phyloP scores from a whole-genome alignment of 2,888 invertebrate species.

The Pterostichus niger region DNA sequence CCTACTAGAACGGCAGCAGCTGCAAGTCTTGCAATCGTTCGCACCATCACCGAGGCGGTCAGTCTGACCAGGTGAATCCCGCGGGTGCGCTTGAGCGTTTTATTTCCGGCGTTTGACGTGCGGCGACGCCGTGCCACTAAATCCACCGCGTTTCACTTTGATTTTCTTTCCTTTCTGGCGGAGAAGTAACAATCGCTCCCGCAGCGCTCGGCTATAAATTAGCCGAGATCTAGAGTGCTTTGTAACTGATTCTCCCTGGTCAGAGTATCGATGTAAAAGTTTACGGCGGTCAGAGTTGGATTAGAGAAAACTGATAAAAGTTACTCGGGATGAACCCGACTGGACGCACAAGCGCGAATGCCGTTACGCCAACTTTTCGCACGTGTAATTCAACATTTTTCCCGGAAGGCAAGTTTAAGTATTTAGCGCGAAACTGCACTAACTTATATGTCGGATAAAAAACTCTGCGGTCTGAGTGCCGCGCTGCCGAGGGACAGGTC shows the following conservation, averaged over 20 bases:
- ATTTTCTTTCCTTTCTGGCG: slow-evolving; percentile 50
- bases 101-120: slow-evolving; percentile 64
- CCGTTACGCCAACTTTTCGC: slow-evolving; percentile 24
- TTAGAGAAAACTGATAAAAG: slow-evolving; percentile 66
- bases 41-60: no score
- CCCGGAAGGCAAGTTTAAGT: slow-evolving; percentile 57
- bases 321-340: not conserved
- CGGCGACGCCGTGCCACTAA: slow-evolving; percentile 39
- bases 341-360: no score
- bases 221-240: slow-evolving; percentile 66
- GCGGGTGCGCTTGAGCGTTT: slow-evolving; percentile 44
- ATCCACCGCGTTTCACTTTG: slow-evolving; percentile 60
- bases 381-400: slow-evolving; percentile 61
- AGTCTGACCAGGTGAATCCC: slow-evolving; percentile 32
- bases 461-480: slow-evolving; percentile 1
- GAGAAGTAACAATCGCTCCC: slow-evolving; percentile 62
- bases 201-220: slow-evolving; percentile 65
- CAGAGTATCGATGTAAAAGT: slow-evolving; percentile 67
- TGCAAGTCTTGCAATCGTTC: no score
- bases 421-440: slow-evolving; percentile 64
- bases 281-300: slow-evolving; percentile 65
- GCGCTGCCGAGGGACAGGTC: slow-evolving; percentile 8
- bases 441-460: slow-evolving; percentile 44
- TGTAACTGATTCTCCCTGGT: slow-evolving; percentile 66
- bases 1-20: no score